Evolutionary conservation across 2,888 invertebrate species (phyloP).

Genomic region (Endomychus coccineus): DNA sequence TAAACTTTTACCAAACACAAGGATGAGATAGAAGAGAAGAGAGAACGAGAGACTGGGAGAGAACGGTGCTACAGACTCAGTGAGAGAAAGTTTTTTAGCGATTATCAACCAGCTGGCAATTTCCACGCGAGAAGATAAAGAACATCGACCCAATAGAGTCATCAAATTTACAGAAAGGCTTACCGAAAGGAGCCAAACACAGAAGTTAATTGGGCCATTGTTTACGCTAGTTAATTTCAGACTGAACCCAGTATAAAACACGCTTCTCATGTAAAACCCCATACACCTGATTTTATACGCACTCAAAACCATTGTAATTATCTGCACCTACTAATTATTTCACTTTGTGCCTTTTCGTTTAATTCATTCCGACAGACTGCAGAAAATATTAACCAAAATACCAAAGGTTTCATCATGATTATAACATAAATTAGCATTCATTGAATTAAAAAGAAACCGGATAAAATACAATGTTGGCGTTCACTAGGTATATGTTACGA

Average conservation of each 20-base stretch:
- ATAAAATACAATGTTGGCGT: too few species aligned
- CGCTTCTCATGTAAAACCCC: conserved; percentile 15
- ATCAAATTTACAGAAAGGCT: conserved; percentile 22
- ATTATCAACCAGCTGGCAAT: conserved; percentile 31
- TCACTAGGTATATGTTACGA: too few species aligned
- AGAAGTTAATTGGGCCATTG: conserved; percentile 29
- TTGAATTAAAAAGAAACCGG: too few species aligned
- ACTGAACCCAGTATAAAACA: conserved; percentile 17
- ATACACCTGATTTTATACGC: conserved; percentile 22
- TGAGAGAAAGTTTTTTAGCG: conserved; percentile 28
- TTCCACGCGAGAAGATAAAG: conserved; percentile 29
- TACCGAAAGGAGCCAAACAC: conserved; percentile 19
- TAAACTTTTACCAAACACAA: conserved; percentile 27
- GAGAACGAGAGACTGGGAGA: too few species aligned
- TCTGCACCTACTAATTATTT: conserved; percentile 7
- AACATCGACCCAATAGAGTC: conserved; percentile 25
- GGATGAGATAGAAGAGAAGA: too few species aligned
- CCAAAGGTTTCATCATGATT: too few species aligned
- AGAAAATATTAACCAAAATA: too few species aligned
- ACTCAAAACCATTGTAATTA: conserved; percentile 6
- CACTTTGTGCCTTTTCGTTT: too few species aligned
- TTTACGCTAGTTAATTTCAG: conserved; percentile 20
- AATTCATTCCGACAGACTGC: too few species aligned
- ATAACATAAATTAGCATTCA: too few species aligned
- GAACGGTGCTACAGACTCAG: conserved; percentile 20